Conservation (phyloP, 2,888 invertebrate species). For the Coenonympha glycerion region DNA sequence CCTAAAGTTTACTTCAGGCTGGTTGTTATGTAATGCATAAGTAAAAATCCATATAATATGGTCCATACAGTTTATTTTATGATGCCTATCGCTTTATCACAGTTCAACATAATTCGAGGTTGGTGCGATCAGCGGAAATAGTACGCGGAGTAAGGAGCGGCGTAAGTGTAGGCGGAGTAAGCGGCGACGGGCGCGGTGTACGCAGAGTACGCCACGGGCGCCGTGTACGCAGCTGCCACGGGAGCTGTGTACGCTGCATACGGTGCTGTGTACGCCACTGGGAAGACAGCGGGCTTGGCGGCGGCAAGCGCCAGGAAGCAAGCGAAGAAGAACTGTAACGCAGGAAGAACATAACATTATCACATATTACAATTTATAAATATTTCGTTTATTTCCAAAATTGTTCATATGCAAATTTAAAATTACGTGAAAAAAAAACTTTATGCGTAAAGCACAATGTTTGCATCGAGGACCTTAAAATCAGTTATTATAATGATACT, state of each 20-base stretch:
- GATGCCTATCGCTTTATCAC: not conserved
- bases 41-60: not conserved
- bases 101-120: not conserved
- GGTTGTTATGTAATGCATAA: not conserved
- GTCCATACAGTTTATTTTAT: not conserved
- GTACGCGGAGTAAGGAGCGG: constrained; percentile 32
- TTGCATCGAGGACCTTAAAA: too few species aligned
- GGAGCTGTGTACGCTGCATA: constrained; percentile 43
- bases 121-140: constrained; percentile 21
- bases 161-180: constrained; percentile 35
- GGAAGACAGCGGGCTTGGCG: constrained; percentile 51
- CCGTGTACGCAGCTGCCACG: constrained; percentile 45
- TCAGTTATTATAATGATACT: too few species aligned
- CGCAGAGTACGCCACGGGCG: constrained; percentile 46
- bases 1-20: too few species aligned
- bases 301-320: constrained; percentile 66
- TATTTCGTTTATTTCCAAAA: not conserved
- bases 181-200: constrained; percentile 33
- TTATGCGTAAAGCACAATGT: too few species aligned
- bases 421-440: not conserved
- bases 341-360: not conserved
- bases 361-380: not conserved
- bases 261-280: constrained; percentile 35
- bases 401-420: not conserved
- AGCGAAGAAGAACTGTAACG: constrained; percentile 57